Evolutionary conservation across 2,888 invertebrate species (phyloP), one percentile per base, ranked within the genome.

Genomic region (Nemapogon koenigi): DNA sequence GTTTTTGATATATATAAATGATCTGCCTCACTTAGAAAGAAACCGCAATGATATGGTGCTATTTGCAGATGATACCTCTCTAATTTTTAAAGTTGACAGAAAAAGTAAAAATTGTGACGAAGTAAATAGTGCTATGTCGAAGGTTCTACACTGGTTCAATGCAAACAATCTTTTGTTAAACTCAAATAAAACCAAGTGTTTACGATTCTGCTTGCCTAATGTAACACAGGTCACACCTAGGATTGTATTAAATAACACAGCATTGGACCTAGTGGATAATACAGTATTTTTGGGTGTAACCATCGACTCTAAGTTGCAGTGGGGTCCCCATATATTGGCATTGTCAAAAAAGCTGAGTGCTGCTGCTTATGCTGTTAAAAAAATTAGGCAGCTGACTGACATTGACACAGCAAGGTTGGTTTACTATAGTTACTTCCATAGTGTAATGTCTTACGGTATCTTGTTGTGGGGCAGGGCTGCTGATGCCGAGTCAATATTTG

Each of bases 391-490:
- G 11, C 32, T 42, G 4, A 37, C 40, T 2, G 35, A 42, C 16
- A 19, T 33, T 10, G 17, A 11, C 3, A 42, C 39, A 8, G 39
- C 39, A 3, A 16, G 42, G 4, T 14, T 41, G 15, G 41, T 41
- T 8, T 40, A 42, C 28, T 43, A 41, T 18, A 39, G 40, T 22
- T 42, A 42, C 25, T 44, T 45, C 26, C 42, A 42, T 19, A 42
- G 44, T 25, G 26, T 43, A 13, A 40, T 45, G 39, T 40, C 45
- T 13, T 45, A 45, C 30, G 42, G 45, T 15, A 35, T 45, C 16
- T 27, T 43, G 19, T 28, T 45, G 11, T 45, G 44, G 46, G 44
- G 44, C 2, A 35, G 33, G 11, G 44, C 46, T 4, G 43, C 43
- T 13, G 37, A 45, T 18, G 43, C 41, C 16, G 29, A 43, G 15